Evolutionary conservation across 2,888 invertebrate species (phyloP).

Genomic region (Dendrolimus houi): DNA sequence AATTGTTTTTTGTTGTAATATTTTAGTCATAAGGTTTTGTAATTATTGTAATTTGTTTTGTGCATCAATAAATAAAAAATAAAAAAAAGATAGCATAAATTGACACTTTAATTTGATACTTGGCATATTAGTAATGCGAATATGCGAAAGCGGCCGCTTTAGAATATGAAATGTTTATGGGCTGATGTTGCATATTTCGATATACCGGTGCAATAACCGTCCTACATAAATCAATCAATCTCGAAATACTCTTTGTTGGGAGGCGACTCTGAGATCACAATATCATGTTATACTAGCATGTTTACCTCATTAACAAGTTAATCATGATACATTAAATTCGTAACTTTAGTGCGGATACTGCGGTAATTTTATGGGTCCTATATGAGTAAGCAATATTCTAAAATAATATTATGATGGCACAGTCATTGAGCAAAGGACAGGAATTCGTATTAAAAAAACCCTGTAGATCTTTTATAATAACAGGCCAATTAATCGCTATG

Average conservation of each 20-base stretch:
- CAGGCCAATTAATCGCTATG: no score
- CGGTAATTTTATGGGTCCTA: constrained; percentile 4
- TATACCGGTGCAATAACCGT: neutral
- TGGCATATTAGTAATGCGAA: no score
- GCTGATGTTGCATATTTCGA: no score
- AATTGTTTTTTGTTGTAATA: no score
- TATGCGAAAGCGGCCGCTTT: no score
- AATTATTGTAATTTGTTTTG: no score
- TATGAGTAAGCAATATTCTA: constrained; percentile 4
- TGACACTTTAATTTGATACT: no score
- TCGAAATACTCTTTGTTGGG: neutral
- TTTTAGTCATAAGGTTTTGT: no score
- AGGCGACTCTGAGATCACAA: neutral
- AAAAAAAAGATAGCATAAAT: no score
- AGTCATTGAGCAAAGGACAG: constrained; percentile 4
- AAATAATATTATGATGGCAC: constrained; percentile 2
- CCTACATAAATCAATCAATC: neutral
- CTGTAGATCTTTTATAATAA: no score
- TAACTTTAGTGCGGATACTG: constrained; percentile 4
- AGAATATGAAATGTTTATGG: no score
- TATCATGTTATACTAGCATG: neutral
- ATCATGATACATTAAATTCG: constrained; percentile 3
- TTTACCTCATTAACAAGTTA: constrained; percentile 1
- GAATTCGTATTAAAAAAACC: neutral
- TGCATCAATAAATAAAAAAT: no score